phyloP scores from a whole-genome alignment of 2,888 invertebrate genomes.

The Liposcelis brunnea region DNA sequence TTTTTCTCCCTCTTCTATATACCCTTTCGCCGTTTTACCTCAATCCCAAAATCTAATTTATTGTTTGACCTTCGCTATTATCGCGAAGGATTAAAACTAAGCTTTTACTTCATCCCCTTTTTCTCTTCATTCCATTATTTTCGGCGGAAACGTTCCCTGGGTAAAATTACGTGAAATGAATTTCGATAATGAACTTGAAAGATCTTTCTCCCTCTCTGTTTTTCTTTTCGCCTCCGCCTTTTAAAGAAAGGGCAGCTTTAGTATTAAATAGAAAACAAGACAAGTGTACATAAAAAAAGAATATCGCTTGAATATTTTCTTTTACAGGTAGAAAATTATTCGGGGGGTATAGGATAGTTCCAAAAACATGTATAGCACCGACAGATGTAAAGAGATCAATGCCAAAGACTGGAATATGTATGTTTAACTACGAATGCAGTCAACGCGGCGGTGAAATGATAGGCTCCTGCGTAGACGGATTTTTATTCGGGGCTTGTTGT shows the following conservation, averaged over 20 bases:
- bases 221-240: slow-evolving; percentile 24
- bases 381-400: slow-evolving; percentile 26
- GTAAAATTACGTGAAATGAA: too few species aligned
- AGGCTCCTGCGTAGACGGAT: slow-evolving; percentile 83
- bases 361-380: slow-evolving; percentile 60
- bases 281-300: not conserved
- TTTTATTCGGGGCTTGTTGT: slow-evolving; percentile 83
- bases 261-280: slow-evolving; percentile 7
- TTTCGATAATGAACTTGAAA: too few species aligned
- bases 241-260: slow-evolving; percentile 7
- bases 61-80: too few species aligned
- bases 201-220: too few species aligned
- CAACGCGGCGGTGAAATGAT: slow-evolving; percentile 66
- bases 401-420: slow-evolving; percentile 61
- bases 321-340: slow-evolving; percentile 50
- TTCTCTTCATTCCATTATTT: too few species aligned
- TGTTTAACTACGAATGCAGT: slow-evolving; percentile 83
- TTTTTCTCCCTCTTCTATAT: too few species aligned
- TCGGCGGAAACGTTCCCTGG: too few species aligned
- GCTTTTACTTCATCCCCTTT: too few species aligned
- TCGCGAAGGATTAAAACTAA: too few species aligned
- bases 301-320: slow-evolving; percentile 16
- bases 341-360: slow-evolving; percentile 74
- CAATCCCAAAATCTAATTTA: too few species aligned
- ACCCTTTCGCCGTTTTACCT: too few species aligned